A percentile compares a stretch with the other conserved stretches of the same genome.
phyloP scores from a whole-genome alignment of 2,113 vertebrate genomes.

The Pterocles burchelli region DNA sequence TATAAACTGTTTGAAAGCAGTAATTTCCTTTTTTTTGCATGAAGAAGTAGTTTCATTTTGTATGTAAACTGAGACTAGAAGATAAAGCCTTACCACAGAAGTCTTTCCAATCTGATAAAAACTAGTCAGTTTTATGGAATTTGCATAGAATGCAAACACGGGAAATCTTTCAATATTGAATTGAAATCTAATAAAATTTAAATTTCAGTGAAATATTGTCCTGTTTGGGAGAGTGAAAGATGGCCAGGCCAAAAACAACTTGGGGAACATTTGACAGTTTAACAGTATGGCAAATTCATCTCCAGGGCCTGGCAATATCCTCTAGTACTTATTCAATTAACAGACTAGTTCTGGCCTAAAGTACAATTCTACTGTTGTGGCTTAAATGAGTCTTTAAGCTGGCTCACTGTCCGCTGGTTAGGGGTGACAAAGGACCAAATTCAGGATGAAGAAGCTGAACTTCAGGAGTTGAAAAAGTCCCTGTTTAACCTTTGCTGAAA shows the following conservation, averaged over 20 bases:
- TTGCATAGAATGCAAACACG: not conserved
- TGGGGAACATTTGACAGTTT: not conserved
- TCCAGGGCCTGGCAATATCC: not conserved
- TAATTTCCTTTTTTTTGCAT: not conserved
- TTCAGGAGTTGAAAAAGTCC: not conserved
- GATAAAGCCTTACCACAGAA: not conserved
- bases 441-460: not conserved
- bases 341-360: not conserved
- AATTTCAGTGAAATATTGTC: not conserved
- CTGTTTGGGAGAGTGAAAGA: not conserved
- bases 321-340: not conserved
- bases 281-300: not conserved
- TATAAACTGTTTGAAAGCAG: not conserved
- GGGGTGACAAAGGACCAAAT: not conserved
- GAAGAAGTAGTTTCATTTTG: not conserved
- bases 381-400: not conserved
- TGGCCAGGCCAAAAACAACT: not conserved
- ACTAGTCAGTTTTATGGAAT: not conserved
- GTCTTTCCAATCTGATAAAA: not conserved
- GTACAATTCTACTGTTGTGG: not conserved
- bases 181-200: not conserved
- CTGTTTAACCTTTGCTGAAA: not conserved
- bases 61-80: not conserved
- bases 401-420: not conserved
- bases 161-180: not conserved